Evolutionary conservation across 2,888 invertebrate species (phyloP), one percentile per base, ranked within the genome.

Genomic region (Seira ritae): DNA sequence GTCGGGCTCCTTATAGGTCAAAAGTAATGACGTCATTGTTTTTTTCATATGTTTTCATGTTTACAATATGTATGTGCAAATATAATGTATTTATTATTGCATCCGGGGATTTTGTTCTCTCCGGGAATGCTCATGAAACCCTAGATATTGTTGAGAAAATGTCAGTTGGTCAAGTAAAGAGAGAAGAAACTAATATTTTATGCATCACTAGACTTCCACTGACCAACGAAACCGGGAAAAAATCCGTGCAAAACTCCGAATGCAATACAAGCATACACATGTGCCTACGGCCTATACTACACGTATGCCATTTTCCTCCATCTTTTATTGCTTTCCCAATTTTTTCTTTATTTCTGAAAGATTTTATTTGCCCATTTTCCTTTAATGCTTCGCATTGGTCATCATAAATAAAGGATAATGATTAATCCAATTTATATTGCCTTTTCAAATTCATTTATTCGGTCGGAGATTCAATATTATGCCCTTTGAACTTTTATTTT

Each of bases 1-100:
- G 74, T 74, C 31, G 31, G n/a, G 15, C 24, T 73, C 31, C 20
- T 24, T 60, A 19, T 73, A 73, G 73, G 67, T 74, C 74, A 66
- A 46, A 37, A 67, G 31, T 8, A 69, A 74, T 74, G 66, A 74
- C 74, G 74, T 66, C 74, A 74, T 74, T 66, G 74, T 74, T 74
- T 24, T 66, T 23, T 37, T 66, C 10, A 15, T 37, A 12, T 37
- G 19, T 66, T 31, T 20, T 31, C 31, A 42, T 22, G 22, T 42
- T 20, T 42, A 23, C 50, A 1, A n/a, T n/a, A 60, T 31, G 42
- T 19, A 24, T 22, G 31, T 42, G 10, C 46, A 31, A n/a, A n/a
- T n/a, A n/a, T n/a, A n/a, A n/a, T n/a, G n/a, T n/a, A n/a, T n/a
- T n/a, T 50, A n/a, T 8, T 46, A 19, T 2, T 46, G 12, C 22